Evolutionary conservation across 2,113 vertebrate species (phyloP).

Genomic region (Colius striatus): DNA sequence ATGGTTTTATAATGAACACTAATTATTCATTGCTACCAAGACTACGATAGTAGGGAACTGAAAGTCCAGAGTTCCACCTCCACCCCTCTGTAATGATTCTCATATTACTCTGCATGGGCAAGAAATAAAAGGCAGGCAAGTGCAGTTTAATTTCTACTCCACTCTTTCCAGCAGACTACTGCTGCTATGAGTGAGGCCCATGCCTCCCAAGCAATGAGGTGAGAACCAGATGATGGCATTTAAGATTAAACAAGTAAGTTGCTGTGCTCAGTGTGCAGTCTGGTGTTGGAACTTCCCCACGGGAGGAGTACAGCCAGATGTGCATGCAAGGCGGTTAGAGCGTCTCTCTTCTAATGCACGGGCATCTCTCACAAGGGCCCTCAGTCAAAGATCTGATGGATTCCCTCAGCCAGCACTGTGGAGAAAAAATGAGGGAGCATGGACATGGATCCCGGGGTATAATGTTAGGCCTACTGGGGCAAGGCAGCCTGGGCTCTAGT

Average conservation of each 20-base stretch:
- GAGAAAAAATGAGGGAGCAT: no score
- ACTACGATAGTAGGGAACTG: not conserved
- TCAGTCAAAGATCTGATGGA: not conserved
- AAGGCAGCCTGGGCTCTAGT: no score
- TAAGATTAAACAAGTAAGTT: not conserved
- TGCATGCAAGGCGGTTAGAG: not conserved
- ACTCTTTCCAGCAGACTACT: not conserved
- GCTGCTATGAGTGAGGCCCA: not conserved
- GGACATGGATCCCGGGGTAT: no score
- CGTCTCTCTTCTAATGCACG: not conserved
- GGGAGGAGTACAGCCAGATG: fast-evolving
- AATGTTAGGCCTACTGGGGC: no score
- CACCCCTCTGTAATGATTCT: fast-evolving
- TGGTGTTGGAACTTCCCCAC: not conserved
- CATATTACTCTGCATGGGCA: not conserved
- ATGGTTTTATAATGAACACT: not conserved
- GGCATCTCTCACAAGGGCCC: not conserved
- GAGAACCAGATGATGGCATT: not conserved
- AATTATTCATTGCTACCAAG: not conserved
- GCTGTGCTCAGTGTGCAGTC: not conserved
- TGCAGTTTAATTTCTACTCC: not conserved
- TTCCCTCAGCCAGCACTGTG: not conserved
- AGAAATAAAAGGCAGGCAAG: not conserved
- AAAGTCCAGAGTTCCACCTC: not conserved
- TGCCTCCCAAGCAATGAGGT: not conserved